Conservation (phyloP, 2,113 vertebrate genomes). For the Saimiri boliviensis region DNA sequence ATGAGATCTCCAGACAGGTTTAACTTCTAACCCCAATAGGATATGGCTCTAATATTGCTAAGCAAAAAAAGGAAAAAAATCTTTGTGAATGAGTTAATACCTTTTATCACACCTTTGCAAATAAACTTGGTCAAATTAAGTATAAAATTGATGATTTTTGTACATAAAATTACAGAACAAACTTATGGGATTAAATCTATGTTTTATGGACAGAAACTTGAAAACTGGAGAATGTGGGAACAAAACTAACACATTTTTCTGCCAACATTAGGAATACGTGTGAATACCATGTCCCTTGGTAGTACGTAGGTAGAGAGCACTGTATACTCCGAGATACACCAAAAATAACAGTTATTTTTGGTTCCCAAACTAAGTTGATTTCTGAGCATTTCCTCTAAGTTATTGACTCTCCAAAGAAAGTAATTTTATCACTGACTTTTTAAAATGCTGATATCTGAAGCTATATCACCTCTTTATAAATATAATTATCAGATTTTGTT, state of each 20-base stretch:
- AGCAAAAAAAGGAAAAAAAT: background rate
- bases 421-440: background rate
- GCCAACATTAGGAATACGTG: background rate
- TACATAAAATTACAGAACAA: background rate
- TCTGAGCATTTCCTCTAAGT: background rate
- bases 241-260: slow-evolving; percentile 31
- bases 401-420: background rate
- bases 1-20: background rate
- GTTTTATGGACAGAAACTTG: background rate
- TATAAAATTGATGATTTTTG: background rate
- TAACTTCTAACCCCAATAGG: background rate
- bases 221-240: background rate
- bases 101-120: background rate
- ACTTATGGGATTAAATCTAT: background rate
- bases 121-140: background rate
- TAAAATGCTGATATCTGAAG: background rate
- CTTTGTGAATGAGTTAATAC: background rate
- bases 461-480: background rate
- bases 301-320: background rate
- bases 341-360: background rate
- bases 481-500: background rate
- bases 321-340: background rate
- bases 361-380: background rate
- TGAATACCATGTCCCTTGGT: background rate
- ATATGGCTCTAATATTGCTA: background rate